These are phyloP conservation scores for Verasper variegatus DNA, from an alignment of 2,113 vertebrate genomes.

Conservation along the genomic window DNA sequence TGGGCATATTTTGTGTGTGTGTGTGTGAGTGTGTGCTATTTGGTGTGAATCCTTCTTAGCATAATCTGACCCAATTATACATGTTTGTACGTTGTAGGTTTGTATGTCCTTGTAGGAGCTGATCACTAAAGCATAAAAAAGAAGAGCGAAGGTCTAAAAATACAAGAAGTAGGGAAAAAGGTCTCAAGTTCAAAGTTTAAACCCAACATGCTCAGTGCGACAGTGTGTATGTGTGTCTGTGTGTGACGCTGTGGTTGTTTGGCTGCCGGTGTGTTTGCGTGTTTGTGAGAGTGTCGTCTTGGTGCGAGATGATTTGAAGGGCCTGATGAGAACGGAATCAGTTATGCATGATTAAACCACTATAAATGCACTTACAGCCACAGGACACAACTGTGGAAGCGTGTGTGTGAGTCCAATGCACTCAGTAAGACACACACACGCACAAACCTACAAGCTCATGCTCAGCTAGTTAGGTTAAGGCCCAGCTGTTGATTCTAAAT, in stretches of 20 bases:
- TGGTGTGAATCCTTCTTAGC: neutral
- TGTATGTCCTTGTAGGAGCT: slow-evolving; percentile 31
- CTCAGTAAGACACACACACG: no score
- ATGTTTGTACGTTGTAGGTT: neutral
- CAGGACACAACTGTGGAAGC: no score
- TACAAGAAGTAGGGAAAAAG: slow-evolving; percentile 24
- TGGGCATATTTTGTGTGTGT: no score
- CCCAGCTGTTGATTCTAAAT: no score
- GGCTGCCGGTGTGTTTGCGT: neutral
- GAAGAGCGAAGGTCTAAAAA: slow-evolving; percentile 22
- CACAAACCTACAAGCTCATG: no score
- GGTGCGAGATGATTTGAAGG: neutral
- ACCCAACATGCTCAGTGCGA: neutral
- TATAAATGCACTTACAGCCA: no score
- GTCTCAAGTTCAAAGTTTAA: slow-evolving; percentile 7
- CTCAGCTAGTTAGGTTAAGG: no score
- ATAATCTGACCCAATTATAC: slow-evolving; percentile 8
- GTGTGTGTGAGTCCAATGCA: no score
- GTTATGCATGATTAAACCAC: no score
- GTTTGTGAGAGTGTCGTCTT: neutral
- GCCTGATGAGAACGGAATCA: no score
- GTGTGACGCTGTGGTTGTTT: slow-evolving; percentile 1
- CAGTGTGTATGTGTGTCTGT: slow-evolving; percentile 4
- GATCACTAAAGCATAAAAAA: slow-evolving; percentile 32
- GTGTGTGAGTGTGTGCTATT: neutral